These are phyloP conservation scores for Cheirogaleus major DNA, from an alignment of 2,797 vertebrate species.

Conservation along the genomic window DNA sequence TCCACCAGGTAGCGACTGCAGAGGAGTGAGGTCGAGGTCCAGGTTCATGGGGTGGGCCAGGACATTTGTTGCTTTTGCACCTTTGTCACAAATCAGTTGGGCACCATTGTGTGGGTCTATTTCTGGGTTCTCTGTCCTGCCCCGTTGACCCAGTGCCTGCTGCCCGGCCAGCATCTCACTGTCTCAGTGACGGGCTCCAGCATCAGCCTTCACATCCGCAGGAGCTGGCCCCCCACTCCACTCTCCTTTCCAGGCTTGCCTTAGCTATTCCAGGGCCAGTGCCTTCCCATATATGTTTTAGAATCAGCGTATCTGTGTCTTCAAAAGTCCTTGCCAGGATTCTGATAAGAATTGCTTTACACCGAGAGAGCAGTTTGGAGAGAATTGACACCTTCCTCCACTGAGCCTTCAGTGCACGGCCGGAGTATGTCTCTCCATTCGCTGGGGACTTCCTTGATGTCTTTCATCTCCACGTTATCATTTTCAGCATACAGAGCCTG, in stretches of 20 bases:
- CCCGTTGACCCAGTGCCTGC: background rate
- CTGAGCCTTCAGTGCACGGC: background rate
- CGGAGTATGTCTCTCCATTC: background rate
- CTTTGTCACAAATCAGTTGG: background rate
- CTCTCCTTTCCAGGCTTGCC: background rate
- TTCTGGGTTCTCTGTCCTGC: background rate
- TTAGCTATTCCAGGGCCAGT: too few species aligned
- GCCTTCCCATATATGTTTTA: background rate
- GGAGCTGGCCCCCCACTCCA: fast-evolving
- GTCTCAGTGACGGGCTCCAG: background rate
- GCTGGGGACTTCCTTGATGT: background rate
- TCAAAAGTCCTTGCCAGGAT: background rate
- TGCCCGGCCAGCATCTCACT: background rate
- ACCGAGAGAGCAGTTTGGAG: background rate
- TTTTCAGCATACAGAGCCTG: background rate
- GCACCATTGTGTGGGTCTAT: background rate
- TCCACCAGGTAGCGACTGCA: background rate
- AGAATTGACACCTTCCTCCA: background rate
- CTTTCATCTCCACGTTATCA: background rate
- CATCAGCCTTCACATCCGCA: background rate
- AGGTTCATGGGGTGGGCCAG: too few species aligned
- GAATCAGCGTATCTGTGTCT: background rate
- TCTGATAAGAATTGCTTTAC: background rate
- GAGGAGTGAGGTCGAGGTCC: background rate
- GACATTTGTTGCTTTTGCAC: background rate